phyloP scores from a whole-genome alignment of 2,797 vertebrate genomes.

The Amazona finschi region DNA sequence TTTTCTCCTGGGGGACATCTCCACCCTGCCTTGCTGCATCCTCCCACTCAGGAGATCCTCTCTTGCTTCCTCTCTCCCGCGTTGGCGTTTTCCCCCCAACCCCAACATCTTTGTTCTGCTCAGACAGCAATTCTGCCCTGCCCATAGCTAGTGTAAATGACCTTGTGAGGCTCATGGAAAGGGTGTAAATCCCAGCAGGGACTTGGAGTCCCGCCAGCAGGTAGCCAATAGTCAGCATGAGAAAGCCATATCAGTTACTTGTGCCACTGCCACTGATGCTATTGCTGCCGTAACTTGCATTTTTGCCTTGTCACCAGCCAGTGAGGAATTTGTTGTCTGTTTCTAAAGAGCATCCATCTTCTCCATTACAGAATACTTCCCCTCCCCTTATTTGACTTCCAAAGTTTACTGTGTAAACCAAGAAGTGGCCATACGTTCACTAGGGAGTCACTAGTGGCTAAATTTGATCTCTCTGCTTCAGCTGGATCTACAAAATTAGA shows the following conservation, averaged over 20 bases:
- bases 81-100: fast-evolving
- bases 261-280: neutral
- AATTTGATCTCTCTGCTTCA: neutral
- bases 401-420: neutral
- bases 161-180: neutral
- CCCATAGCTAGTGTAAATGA: neutral
- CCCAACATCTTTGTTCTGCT: neutral
- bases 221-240: neutral
- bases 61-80: neutral
- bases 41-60: neutral
- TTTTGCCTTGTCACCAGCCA: neutral
- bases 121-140: neutral
- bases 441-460: neutral
- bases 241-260: fast-evolving
- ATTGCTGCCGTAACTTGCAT: fast-evolving
- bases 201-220: neutral
- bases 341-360: neutral
- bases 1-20: neutral
- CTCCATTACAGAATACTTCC: neutral
- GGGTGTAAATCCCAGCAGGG: neutral
- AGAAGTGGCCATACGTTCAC: fast-evolving
- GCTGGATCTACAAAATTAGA: neutral
- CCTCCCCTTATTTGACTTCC: neutral
- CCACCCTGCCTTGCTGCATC: fast-evolving
- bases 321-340: neutral